These are phyloP conservation scores for Pseudomyrmex concolor DNA, from an alignment of 1,140 invertebrate genomes.

Conservation along the genomic window DNA sequence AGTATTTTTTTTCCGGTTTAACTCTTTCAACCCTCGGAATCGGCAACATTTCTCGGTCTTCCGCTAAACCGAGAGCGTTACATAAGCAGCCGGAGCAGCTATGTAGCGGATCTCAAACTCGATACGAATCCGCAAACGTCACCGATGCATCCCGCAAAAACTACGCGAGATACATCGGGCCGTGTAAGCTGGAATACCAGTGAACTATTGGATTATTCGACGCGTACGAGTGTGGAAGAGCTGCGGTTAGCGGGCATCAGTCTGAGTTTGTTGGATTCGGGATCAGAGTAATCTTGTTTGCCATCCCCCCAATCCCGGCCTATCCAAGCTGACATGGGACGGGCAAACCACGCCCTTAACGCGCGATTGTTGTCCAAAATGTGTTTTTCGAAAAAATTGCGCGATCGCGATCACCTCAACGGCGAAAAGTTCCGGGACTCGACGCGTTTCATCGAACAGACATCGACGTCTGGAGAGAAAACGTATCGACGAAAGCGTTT, in stretches of 20 bases:
- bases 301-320: conserved; percentile 79
- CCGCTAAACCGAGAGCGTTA: conserved; percentile 59
- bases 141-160: conserved; percentile 6
- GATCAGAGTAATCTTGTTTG: conserved; percentile 85
- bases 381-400: background rate
- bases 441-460: too few species aligned
- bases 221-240: conserved; percentile 68
- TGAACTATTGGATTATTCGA: conserved; percentile 83
- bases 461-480: too few species aligned
- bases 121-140: conserved; percentile 39
- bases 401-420: background rate
- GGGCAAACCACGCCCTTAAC: conserved; percentile 82
- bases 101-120: conserved; percentile 19
- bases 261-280: conserved; percentile 84
- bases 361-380: background rate
- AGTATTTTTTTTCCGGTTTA: background rate
- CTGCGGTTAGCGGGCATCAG: conserved; percentile 83
- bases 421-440: too few species aligned
- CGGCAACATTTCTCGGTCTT: conserved; percentile 80
- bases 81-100: conserved; percentile 43
- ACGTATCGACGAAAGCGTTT: too few species aligned
- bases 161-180: conserved; percentile 49
- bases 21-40: conserved; percentile 11
- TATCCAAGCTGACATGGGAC: conserved; percentile 81
- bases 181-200: conserved; percentile 46